A percentile compares a stretch with the other conserved stretches of the same genome.
These are phyloP conservation scores for Callosobruchus maculatus DNA, from an alignment of 2,888 invertebrate species.

Conservation along the genomic window DNA sequence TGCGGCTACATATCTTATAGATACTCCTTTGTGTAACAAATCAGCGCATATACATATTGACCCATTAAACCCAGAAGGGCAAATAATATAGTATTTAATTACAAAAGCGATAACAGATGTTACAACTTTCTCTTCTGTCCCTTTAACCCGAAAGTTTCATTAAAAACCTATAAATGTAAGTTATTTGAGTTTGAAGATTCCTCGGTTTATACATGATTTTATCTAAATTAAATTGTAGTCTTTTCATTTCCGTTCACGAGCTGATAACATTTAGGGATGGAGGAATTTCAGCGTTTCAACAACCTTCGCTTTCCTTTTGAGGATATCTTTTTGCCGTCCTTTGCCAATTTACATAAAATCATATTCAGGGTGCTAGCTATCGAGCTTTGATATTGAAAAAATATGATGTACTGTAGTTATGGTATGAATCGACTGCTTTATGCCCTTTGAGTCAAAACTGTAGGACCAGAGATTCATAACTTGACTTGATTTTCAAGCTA, in stretches of 20 bases:
- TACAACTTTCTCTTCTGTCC: not conserved
- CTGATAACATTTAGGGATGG: not conserved
- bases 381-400: too few species aligned
- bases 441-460: too few species aligned
- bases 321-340: not conserved
- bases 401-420: too few species aligned
- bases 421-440: too few species aligned
- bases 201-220: not conserved
- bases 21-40: too few species aligned
- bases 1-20: too few species aligned
- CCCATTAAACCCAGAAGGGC: too few species aligned
- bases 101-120: not conserved
- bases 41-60: too few species aligned
- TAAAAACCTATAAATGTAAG: not conserved
- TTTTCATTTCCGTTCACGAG: constrained; percentile 4
- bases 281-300: not conserved
- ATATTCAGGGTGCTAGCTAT: too few species aligned
- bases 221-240: constrained; percentile 7
- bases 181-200: constrained; percentile 1
- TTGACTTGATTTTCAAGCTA: too few species aligned
- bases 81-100: not conserved
- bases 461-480: too few species aligned
- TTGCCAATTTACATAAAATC: too few species aligned
- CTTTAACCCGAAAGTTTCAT: not conserved
- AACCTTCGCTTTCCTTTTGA: not conserved